Evolutionary conservation across 2,888 invertebrate species (phyloP), one percentile per base, ranked within the genome.

Genomic region (Meghimatium bilineatum): DNA sequence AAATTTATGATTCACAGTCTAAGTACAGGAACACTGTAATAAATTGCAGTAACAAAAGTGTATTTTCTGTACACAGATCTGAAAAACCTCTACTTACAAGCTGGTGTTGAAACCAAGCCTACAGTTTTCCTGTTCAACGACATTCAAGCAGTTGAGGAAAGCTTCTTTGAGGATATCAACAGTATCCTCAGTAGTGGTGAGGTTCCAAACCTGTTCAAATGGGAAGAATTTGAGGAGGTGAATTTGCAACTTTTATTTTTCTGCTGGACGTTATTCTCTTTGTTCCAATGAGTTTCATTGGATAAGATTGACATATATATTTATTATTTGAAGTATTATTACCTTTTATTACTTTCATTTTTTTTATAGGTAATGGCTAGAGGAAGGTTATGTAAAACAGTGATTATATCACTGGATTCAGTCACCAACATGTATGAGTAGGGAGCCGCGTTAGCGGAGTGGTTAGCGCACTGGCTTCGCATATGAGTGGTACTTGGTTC

Each of bases 141-240:
- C 93, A 97, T 96, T 1, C 97, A 94, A 92, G 96, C 97, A 36
- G 96, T 95, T 0, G 97, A 97, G 87, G 97, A 97, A 90, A 95
- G 95, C 20, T 97, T 97, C 93, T 95, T 97, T 0, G 97, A 97
- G 94, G 96, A 97, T 88, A 95, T 98, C 84, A 97, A 97, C 94
- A 97, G 97, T 91, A 95, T 98, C 93, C 94, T 98, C 84, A 97
- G 97, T 92, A 96, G 96, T 87, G 97, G 97, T 0, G 97, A 97
- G 94, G 96, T 98, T 84, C 95, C 97, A 8, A 97, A 97, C 94
- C 94, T 98, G n/a, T 97, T 96, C 92, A 97, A 97, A 91, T 93
- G 95, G 0, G 97, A 97, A 88, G 97, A 98, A 93, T 96, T 97
- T 94, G 97, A 97, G 92, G 97, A 97, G 91, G 96, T 96, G 89